Base-by-base conservation (phyloP, 2,888 invertebrate genomes). In the Drosophila lutescens region DNA sequence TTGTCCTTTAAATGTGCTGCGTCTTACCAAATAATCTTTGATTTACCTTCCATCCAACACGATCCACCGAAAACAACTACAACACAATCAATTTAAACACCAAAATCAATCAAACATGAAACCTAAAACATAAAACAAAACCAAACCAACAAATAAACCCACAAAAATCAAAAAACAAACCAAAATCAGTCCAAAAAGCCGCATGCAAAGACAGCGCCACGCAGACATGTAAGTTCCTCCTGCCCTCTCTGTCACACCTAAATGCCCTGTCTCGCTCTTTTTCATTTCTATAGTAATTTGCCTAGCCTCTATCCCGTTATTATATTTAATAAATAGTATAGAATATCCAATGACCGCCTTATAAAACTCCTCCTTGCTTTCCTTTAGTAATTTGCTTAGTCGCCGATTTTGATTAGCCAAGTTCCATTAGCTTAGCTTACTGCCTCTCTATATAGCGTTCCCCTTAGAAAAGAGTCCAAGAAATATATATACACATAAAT, bases 201-300 rank as follows among this genome's bases (percentile, higher is more conserved):
- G 91, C 91, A 91, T 90, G 90, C 86, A 69, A 91, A 91, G 83
- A 81, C 86, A 86, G 88, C 86, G 80, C 87, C 85, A 70, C 91
- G 84, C 71, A 83, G 87, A 88, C 91, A 90, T 78, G 91, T 91
- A 91, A 91, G 91, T 91, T 87, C 57, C 53, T 50, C 30, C 36
- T 12, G 4, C 47, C 49, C 30, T 47, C 47, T 30, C 47, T 15
- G 9, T 60, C 36, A 15, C 20, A 43, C 13, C 40, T 9, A 6
- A 40, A n/a, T 26, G 47, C 23, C 43, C 23, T 8, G 20, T 55
- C 30, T 43, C 43, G 17, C 1, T 38, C 15, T n/a, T 34, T 65
- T 49, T 38, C 13, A 20, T 17, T 61, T 7, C 15, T 20, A 51
- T 20, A 51, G 12, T 26, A 40, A 23, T 12, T 49, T 32, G 15